Base-by-base conservation (phyloP, 30 jellyfish, hydroid and myxozoan species). In the Euphysa ruthae region DNA sequence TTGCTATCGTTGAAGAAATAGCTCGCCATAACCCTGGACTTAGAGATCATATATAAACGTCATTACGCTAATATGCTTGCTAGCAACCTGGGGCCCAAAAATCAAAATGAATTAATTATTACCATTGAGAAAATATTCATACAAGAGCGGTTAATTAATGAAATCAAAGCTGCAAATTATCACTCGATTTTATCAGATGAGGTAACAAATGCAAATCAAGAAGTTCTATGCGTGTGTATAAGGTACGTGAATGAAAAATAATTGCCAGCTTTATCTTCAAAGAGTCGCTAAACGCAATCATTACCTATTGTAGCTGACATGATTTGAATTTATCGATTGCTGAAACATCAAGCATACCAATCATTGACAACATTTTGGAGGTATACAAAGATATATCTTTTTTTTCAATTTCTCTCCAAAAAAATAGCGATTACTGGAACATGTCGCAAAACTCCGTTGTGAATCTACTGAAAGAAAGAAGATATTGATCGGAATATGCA, bases 21-120 rank as follows among this genome's bases (percentile, higher is more conserved):
- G 52, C 52, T 38, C 52, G 52, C 52, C 52, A 38, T 38, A 38
- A 38, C 52, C 14, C 52, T 38, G 52, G n/a, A 38, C 52, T 38
- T 38, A 38, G n/a, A 8, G 52, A 12, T n/a, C 52, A 38, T 38
- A 38, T 38, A 38, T 38, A 38, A 38, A 38, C 52, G n/a, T n/a
- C 52, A 38, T 38, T 38, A 38, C 52, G 52, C 52, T 12, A 38
- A 38, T 12, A n/a, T n/a, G 52, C n/a, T 12, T n/a, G 52, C n/a
- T n/a, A 38, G 52, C 52, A 8, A 38, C 52, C 52, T 38, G 12
- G 52, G 52, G 14, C 52, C 52, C 52, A 38, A 38, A 12, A 38
- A n/a, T 38, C 52, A 38, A 38, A 38, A 38, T 38, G 52, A 38
- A 38, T 38, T 38, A 38, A 38, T 38, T 38, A n/a, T 8, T 38